Percentiles rank a stretch among this genome's conserved stretches.
Evolutionary conservation across 1,140 invertebrate genomes (phyloP).

Genomic region (Stratiolaelaps scimitus): DNA sequence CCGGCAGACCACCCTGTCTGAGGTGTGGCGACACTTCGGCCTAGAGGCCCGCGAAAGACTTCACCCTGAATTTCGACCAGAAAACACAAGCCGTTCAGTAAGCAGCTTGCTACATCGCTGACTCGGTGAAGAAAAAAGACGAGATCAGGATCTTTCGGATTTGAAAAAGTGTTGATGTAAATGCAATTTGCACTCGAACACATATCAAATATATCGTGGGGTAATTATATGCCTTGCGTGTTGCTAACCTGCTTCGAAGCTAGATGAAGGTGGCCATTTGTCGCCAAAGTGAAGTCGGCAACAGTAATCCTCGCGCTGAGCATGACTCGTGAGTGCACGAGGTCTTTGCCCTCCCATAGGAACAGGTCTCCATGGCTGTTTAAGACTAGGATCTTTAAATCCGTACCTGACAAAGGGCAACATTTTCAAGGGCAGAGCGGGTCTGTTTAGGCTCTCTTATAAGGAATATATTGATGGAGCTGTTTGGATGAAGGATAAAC

Average conservation of each 20-base stretch:
- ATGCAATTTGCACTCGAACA: too few species aligned
- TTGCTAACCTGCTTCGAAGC: not conserved
- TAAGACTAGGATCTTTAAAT: constrained; percentile 49
- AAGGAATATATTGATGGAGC: too few species aligned
- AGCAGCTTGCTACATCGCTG: too few species aligned
- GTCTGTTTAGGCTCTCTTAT: too few species aligned
- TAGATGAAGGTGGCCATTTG: not conserved
- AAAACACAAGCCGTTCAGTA: too few species aligned
- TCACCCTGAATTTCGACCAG: constrained; percentile 15
- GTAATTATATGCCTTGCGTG: too few species aligned
- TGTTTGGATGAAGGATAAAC: too few species aligned
- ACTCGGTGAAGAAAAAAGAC: too few species aligned
- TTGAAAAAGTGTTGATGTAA: too few species aligned
- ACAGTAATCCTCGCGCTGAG: not conserved
- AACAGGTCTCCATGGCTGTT: constrained; percentile 48
- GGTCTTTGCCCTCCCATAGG: not conserved
- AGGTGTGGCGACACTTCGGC: not conserved
- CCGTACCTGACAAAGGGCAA: constrained; percentile 43
- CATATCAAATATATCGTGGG: too few species aligned
- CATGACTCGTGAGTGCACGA: not conserved
- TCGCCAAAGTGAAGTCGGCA: not conserved
- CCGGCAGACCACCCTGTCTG: not conserved
- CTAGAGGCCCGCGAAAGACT: not conserved
- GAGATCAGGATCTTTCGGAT: too few species aligned
- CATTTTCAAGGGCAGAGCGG: too few species aligned